Percentiles rank a stretch among this genome's conserved stretches.
Evolutionary conservation across 2,888 invertebrate genomes (phyloP).

Genomic region (Flexamia atlantica): DNA sequence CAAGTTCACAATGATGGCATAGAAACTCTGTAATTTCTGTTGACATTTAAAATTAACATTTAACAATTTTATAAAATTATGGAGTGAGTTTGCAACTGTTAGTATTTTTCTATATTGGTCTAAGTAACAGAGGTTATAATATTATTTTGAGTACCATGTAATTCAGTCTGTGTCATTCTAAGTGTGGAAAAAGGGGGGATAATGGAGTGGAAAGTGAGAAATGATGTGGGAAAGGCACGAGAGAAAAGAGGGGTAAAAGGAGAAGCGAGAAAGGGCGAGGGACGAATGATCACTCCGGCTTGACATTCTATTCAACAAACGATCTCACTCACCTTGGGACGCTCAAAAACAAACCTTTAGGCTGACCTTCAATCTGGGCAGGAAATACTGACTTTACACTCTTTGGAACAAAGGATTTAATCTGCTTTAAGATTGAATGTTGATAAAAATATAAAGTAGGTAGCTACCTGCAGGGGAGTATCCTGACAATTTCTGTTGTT

Average conservation of each 20-base stretch:
- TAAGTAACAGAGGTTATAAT: too few species aligned
- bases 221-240: neutral
- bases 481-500: conserved; percentile 90
- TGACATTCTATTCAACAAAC: conserved; percentile 15
- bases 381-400: neutral
- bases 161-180: too few species aligned
- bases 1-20: too few species aligned
- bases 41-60: too few species aligned
- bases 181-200: neutral
- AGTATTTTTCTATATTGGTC: too few species aligned
- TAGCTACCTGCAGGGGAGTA: conserved; percentile 92
- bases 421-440: too few species aligned
- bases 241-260: neutral
- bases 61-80: too few species aligned
- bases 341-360: conserved; percentile 3
- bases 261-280: conserved; percentile 26
- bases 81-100: too few species aligned
- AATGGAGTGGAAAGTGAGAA: conserved; percentile 17
- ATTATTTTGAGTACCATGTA: too few species aligned
- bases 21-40: too few species aligned
- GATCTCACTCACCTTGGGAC: neutral
- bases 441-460: too few species aligned
- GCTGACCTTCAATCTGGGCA: neutral
- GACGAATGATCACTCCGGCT: neutral
- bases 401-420: neutral